Conservation (phyloP, 2,888 invertebrate genomes). For the Tenthredo mesomela region DNA sequence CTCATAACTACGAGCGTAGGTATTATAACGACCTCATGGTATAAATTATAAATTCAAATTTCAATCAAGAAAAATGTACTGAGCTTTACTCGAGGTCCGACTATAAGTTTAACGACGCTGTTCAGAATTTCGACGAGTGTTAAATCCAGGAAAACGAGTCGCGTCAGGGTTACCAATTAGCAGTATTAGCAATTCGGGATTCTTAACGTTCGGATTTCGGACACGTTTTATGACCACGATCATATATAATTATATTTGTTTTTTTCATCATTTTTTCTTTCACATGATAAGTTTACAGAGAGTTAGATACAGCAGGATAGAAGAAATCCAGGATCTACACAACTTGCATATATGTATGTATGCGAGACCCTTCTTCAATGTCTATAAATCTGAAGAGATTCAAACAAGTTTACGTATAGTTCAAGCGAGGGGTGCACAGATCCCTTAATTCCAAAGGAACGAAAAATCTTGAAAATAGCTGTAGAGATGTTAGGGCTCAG, state of each 20-base stretch:
- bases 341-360: not conserved
- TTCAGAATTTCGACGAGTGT: not conserved
- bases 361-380: not conserved
- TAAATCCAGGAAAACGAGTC: constrained; percentile 12
- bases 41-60: constrained; percentile 35
- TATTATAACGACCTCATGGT: constrained; percentile 12
- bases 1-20: not conserved
- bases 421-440: not conserved
- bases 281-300: not conserved
- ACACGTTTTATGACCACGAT: not conserved
- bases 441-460: not conserved
- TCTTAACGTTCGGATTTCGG: not conserved
- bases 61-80: not conserved
- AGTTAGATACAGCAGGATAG: not conserved
- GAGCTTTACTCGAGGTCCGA: not conserved
- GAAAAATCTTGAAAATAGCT: not conserved
- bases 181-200: not conserved
- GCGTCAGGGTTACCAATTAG: constrained; percentile 10
- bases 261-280: not conserved
- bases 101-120: not conserved
- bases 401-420: not conserved
- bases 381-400: constrained; percentile 14
- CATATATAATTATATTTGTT: too few relatives aligned
- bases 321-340: not conserved
- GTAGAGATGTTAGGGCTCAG: not conserved